Conservation (phyloP, 1,140 invertebrate genomes). For the Callitettix versicolor region DNA sequence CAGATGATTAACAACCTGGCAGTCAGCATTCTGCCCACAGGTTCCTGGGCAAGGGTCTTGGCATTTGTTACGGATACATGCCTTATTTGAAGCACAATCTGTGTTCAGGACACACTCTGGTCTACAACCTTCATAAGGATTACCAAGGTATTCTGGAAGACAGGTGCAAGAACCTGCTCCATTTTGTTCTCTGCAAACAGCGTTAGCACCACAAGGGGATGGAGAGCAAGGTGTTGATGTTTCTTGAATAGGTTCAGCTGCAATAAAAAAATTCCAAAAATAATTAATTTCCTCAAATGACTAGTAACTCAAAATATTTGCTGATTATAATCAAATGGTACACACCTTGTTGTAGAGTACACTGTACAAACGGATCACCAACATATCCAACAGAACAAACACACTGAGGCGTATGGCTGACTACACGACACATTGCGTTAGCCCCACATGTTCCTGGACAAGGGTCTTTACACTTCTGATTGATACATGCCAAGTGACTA, state of each 20-base stretch:
- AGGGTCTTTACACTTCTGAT: no score
- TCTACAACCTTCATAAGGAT: no score
- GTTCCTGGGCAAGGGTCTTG: no score
- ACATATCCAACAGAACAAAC: constrained; percentile 43
- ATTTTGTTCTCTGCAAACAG: constrained; percentile 56
- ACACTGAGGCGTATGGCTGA: constrained; percentile 56
- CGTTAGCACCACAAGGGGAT: constrained; percentile 63
- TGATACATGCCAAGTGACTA: no score
- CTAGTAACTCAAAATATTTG: constrained; percentile 25
- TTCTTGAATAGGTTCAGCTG: constrained; percentile 24
- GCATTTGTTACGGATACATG: no score
- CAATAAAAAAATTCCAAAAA: constrained; percentile 3
- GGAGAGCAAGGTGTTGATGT: constrained; percentile 48
- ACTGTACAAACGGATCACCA: constrained; percentile 36
- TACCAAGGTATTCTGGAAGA: no score
- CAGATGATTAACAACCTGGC: no score
- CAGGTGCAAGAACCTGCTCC: no score
- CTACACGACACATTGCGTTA: constrained; percentile 38
- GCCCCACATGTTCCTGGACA: constrained; percentile 47
- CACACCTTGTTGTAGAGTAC: constrained; percentile 37
- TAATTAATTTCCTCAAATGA: background rate
- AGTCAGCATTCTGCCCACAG: no score
- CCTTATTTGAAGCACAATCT: no score
- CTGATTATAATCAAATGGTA: constrained; percentile 12
- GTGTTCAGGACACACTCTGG: no score